Evolutionary conservation across 1,140 invertebrate species (phyloP).

Genomic region (Notospermus geniculatus): DNA sequence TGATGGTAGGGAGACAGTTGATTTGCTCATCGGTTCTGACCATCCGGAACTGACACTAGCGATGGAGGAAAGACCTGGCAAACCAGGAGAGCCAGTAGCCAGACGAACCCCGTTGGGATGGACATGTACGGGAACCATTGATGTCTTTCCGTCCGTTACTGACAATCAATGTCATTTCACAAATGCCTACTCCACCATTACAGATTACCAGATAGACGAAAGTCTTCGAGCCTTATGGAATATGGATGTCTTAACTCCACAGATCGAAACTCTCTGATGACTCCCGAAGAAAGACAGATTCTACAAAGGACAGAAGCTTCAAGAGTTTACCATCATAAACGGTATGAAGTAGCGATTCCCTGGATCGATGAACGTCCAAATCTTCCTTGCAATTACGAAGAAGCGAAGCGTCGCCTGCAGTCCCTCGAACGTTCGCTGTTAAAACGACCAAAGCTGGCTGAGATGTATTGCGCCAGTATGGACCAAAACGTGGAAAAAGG

Average conservation of each 20-base stretch:
- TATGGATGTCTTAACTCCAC: neutral
- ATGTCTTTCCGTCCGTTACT: too few relatives aligned
- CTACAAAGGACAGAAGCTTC: too few relatives aligned
- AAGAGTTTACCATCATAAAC: too few relatives aligned
- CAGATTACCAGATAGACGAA: neutral
- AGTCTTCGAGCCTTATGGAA: neutral
- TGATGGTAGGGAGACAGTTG: too few relatives aligned
- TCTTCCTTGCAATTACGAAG: neutral
- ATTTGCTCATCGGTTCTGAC: too few relatives aligned
- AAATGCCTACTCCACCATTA: neutral
- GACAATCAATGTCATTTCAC: neutral
- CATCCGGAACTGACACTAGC: too few relatives aligned
- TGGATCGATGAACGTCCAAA: conserved; percentile 12
- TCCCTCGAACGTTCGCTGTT: conserved; percentile 11
- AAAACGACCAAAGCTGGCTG: neutral
- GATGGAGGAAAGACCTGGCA: neutral
- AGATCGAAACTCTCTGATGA: too few relatives aligned
- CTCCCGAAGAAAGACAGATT: too few relatives aligned
- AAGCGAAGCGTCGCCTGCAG: too few relatives aligned
- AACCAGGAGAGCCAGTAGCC: conserved; percentile 12
- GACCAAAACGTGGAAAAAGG: neutral
- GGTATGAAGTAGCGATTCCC: conserved; percentile 16
- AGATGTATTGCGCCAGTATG: conserved; percentile 6
- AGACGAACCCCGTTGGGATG: conserved; percentile 15
- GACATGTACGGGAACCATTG: conserved; percentile 10